Conservation (phyloP, 2,888 invertebrate genomes). For the Synergus japonicus region DNA sequence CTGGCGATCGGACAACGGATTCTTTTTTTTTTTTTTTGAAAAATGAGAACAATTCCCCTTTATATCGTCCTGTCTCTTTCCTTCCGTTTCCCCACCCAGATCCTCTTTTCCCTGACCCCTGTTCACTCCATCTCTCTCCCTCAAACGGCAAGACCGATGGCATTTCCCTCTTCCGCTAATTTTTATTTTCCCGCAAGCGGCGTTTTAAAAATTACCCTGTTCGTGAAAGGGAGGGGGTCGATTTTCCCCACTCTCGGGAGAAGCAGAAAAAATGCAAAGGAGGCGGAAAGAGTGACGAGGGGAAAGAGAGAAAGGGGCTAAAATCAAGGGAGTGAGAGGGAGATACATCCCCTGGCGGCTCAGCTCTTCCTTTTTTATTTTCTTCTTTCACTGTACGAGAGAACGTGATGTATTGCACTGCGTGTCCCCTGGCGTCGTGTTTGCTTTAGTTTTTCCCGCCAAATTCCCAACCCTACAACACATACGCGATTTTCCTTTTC, state of each 20-base stretch:
- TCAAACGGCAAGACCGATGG: slow-evolving; percentile 49
- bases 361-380: slow-evolving; percentile 56
- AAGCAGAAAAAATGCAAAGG: slow-evolving; percentile 55
- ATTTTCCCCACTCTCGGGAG: slow-evolving; percentile 11
- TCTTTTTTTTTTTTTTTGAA: slow-evolving; percentile 46
- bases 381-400: slow-evolving; percentile 61
- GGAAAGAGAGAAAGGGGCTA: slow-evolving; percentile 50
- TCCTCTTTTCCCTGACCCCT: slow-evolving; percentile 41
- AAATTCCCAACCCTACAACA: slow-evolving; percentile 68
- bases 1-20: slow-evolving; percentile 44
- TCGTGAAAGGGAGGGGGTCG: slow-evolving; percentile 3
- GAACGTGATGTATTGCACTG: slow-evolving; percentile 73
- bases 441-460: slow-evolving; percentile 75
- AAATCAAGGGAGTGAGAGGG: slow-evolving; percentile 49
- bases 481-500: slow-evolving; percentile 9
- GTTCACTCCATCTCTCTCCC: slow-evolving; percentile 45
- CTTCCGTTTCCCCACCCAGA: slow-evolving; percentile 43
- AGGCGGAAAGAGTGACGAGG: slow-evolving; percentile 55
- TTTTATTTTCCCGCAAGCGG: slow-evolving; percentile 74
- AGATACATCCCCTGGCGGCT: slow-evolving; percentile 54
- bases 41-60: slow-evolving; percentile 43
- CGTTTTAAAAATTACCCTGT: slow-evolving; percentile 73
- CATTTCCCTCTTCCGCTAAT: slow-evolving; percentile 64
- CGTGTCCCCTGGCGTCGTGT: slow-evolving; percentile 68
- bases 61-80: slow-evolving; percentile 42